phyloP scores from a whole-genome alignment of 2,113 vertebrate species.

The Cathartes aura region DNA sequence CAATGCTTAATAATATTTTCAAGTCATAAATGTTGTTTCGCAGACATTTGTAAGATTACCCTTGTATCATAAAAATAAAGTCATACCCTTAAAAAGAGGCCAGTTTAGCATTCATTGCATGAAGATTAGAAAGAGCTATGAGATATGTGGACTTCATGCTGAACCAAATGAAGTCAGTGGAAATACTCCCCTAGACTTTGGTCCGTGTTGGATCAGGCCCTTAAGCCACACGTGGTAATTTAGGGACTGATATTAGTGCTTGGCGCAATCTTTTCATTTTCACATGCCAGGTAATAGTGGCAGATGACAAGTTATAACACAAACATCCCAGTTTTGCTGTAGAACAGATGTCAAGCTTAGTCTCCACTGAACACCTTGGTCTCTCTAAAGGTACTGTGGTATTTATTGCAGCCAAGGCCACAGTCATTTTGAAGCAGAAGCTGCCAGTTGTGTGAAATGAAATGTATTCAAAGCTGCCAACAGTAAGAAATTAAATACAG shows the following conservation, averaged over 20 bases:
- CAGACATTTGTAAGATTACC: background rate
- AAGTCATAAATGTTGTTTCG: background rate
- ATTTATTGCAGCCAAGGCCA: background rate
- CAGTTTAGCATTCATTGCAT: background rate
- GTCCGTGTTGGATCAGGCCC: background rate
- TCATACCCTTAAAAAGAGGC: background rate
- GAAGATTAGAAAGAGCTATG: background rate
- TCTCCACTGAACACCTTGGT: background rate
- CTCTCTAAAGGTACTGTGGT: background rate
- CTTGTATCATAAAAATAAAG: background rate
- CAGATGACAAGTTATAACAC: slow-evolving; percentile 9
- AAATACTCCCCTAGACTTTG: background rate
- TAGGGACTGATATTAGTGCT: background rate
- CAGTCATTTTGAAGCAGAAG: slow-evolving; percentile 25
- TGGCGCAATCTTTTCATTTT: background rate
- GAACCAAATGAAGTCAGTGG: background rate
- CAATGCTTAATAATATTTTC: background rate
- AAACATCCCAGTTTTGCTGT: background rate
- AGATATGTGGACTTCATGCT: background rate
- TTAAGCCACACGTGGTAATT: background rate
- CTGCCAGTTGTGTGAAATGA: slow-evolving; percentile 16
- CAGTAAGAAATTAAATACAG: slow-evolving; percentile 48
- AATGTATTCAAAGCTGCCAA: slow-evolving; percentile 32
- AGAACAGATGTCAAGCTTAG: slow-evolving; percentile 26
- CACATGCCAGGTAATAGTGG: background rate